Evolutionary conservation across 2,797 vertebrate species (phyloP).

Genomic region (Synanceia verrucosa): DNA sequence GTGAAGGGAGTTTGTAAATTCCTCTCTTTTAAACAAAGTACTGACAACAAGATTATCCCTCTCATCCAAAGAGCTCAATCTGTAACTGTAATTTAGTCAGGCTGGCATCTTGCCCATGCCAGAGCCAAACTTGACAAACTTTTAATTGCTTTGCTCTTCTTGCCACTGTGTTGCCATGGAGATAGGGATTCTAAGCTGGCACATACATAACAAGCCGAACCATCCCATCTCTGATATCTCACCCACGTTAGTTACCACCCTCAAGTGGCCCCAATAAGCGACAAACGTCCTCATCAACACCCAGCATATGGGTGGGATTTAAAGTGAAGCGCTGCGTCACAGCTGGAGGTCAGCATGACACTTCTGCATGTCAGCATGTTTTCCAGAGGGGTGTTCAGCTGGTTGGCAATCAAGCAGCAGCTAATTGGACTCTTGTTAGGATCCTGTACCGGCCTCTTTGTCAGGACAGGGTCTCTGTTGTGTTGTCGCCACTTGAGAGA

Average conservation of each 20-base stretch:
- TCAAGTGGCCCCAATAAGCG: conserved; percentile 50
- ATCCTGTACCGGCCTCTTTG: conserved; percentile 36
- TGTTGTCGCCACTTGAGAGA: conserved; percentile 22
- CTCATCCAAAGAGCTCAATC: conserved; percentile 26
- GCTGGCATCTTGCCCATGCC: conserved; percentile 35
- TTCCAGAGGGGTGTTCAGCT: conserved; percentile 39
- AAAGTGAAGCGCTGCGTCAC: conserved; percentile 16
- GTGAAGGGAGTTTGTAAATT: conserved; percentile 27
- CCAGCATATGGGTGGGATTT: conserved; percentile 39
- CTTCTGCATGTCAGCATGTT: conserved; percentile 33
- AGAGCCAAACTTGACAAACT: conserved; percentile 55
- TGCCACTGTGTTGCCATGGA: conserved; percentile 47
- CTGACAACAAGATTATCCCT: conserved; percentile 47
- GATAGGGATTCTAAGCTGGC: conserved; percentile 22
- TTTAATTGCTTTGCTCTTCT: conserved; percentile 63
- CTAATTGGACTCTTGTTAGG: conserved; percentile 48
- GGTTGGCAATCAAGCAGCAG: conserved; percentile 38
- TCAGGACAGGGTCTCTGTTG: conserved; percentile 41
- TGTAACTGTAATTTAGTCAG: conserved; percentile 56
- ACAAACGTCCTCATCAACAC: conserved; percentile 58
- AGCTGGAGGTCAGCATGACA: too few species aligned
- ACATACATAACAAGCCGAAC: not conserved
- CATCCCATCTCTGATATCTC: conserved; percentile 20
- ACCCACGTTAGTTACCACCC: conserved; percentile 19
- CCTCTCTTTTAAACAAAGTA: conserved; percentile 16